phyloP scores from a whole-genome alignment of 2,113 vertebrate genomes.

The Lepisosteus oculatus region DNA sequence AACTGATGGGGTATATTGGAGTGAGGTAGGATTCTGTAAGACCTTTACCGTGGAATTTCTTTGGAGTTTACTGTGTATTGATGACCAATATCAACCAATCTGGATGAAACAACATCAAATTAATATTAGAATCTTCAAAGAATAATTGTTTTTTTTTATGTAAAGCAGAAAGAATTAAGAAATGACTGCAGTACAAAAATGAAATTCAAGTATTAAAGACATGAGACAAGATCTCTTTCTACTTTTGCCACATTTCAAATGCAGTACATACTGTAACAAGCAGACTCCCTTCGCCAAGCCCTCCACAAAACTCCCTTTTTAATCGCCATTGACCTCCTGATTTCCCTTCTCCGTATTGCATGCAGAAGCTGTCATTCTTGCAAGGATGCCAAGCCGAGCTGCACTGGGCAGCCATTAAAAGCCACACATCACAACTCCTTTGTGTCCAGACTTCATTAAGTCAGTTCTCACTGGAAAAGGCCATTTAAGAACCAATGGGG shows the following conservation, averaged over 20 bases:
- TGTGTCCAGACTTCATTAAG: background rate
- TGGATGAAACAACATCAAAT: no score
- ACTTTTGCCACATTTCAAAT: background rate
- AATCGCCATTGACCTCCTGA: background rate
- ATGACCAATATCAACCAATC: no score
- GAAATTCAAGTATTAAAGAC: background rate
- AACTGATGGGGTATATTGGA: no score
- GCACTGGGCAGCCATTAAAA: background rate
- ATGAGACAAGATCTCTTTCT: conserved; percentile 1
- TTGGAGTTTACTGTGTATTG: no score
- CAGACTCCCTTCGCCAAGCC: background rate
- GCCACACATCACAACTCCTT: conserved; percentile 6
- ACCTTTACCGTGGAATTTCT: no score
- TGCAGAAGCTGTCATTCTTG: background rate
- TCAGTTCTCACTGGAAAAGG: background rate
- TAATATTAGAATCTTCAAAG: no score
- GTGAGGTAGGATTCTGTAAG: no score
- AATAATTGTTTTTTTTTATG: no score
- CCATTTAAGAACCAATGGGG: background rate
- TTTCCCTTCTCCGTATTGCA: background rate
- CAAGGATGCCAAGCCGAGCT: background rate
- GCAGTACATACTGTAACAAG: background rate
- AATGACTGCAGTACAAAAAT: background rate
- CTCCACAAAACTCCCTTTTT: conserved; percentile 7
- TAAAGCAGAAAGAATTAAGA: no score